A percentile compares a stretch with the other conserved stretches of the same genome.
These are phyloP conservation scores for Camponotus pennsylvanicus DNA, from an alignment of 1,140 invertebrate species.

Conservation along the genomic window DNA sequence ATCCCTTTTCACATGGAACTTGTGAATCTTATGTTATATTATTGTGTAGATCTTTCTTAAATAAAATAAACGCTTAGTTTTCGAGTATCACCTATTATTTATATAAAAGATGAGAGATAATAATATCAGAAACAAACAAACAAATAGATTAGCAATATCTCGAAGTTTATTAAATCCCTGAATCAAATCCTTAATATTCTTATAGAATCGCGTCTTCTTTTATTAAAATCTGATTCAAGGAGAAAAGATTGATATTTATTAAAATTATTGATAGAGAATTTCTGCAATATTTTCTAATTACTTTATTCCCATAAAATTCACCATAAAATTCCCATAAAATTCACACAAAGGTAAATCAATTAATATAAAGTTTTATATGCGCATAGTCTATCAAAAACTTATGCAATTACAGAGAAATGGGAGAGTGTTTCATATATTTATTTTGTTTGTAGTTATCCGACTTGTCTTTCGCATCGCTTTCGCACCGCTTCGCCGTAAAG, in stretches of 20 bases:
- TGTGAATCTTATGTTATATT: conserved; percentile 21
- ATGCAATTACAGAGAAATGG: not conserved
- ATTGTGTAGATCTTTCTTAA: not conserved
- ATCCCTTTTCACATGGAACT: conserved; percentile 10
- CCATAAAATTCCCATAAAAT: too few relatives aligned
- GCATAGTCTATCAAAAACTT: conserved; percentile 3
- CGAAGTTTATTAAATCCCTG: not conserved
- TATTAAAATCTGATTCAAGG: not conserved
- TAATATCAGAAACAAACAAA: not conserved
- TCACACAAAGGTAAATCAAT: conserved; percentile 9
- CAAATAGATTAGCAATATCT: not conserved
- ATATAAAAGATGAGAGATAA: conserved; percentile 36
- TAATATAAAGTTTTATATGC: conserved; percentile 15
- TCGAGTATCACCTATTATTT: not conserved
- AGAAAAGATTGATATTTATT: conserved; percentile 6
- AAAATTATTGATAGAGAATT: not conserved
- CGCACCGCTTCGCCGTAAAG: not conserved
- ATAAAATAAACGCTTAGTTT: not conserved
- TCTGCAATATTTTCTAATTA: conserved; percentile 18
- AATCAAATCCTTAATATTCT: not conserved
- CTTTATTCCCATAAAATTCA: not conserved
- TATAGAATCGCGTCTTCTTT: not conserved
- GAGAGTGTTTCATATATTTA: not conserved
- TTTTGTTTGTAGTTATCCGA: not conserved
- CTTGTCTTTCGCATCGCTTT: not conserved